phyloP scores from a whole-genome alignment of 2,888 invertebrate species.

The Hydrotaea diabolus region DNA sequence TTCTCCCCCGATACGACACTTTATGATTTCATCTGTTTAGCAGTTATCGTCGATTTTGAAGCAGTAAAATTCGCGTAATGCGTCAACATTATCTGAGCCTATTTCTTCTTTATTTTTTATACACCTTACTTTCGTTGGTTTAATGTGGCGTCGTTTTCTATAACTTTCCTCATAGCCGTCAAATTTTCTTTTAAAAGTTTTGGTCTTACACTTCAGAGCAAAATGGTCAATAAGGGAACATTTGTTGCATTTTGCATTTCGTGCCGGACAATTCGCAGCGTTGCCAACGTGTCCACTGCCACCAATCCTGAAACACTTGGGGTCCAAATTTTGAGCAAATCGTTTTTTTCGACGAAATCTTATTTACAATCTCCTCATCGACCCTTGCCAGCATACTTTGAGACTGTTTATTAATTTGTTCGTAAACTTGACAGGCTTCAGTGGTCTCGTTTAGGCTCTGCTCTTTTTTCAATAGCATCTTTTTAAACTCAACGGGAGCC shows the following conservation, averaged over 20 bases:
- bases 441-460: constrained; percentile 57
- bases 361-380: no score
- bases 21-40: constrained; percentile 6
- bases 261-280: no score
- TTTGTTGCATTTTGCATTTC: no score
- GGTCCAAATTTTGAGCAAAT: not conserved
- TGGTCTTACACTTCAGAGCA: constrained; percentile 50
- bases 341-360: constrained; percentile 33
- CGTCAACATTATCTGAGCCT: no score
- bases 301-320: not conserved
- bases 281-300: no score
- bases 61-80: no score
- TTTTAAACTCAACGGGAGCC: constrained; percentile 63
- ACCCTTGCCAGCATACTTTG: no score
- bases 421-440: constrained; percentile 57
- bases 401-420: constrained; percentile 62
- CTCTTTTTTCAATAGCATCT: constrained; percentile 62
- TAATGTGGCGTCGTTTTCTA: constrained; percentile 5
- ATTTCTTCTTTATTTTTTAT: not conserved
- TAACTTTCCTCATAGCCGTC: not conserved
- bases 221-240: no score
- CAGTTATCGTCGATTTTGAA: constrained; percentile 36
- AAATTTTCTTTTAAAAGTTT: constrained; percentile 26
- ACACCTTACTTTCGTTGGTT: no score
- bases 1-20: not conserved